phyloP scores from a whole-genome alignment of 2,797 vertebrate genomes.

The Enteromius paludinosus region DNA sequence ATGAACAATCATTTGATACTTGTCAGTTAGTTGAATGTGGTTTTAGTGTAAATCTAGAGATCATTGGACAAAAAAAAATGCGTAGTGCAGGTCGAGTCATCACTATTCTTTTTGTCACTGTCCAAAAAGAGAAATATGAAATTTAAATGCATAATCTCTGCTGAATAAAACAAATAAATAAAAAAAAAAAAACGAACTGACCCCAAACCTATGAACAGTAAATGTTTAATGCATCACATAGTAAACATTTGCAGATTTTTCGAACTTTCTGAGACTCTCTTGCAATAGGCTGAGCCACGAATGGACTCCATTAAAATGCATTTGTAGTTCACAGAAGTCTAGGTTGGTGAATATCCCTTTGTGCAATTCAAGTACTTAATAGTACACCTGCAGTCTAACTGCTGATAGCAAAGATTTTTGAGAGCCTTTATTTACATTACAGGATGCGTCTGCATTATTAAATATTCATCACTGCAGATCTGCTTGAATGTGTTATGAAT shows the following conservation, averaged over 20 bases:
- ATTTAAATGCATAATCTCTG: background rate
- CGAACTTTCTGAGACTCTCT: background rate
- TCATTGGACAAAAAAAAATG: background rate
- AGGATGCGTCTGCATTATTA: conserved; percentile 61
- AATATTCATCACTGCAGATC: conserved; percentile 76
- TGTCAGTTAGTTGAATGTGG: background rate
- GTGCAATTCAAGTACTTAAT: conserved; percentile 49
- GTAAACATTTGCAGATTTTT: background rate
- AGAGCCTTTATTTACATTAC: conserved; percentile 44
- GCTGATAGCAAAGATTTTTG: conserved; percentile 58
- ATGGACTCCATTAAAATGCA: conserved; percentile 7
- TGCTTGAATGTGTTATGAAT: conserved; percentile 50
- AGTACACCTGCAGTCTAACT: conserved; percentile 63
- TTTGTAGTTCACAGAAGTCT: conserved; percentile 12
- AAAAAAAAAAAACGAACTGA: too few relatives aligned
- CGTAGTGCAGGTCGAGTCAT: background rate
- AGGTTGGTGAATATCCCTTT: conserved; percentile 38
- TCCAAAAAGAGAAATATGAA: background rate
- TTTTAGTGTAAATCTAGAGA: background rate
- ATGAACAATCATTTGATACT: background rate
- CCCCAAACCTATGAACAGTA: background rate
- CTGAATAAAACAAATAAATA: background rate
- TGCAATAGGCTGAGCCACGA: background rate
- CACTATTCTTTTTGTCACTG: background rate
- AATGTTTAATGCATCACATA: background rate